Evolutionary conservation across 1,140 invertebrate genomes (phyloP).

Genomic region (Solen grandis): DNA sequence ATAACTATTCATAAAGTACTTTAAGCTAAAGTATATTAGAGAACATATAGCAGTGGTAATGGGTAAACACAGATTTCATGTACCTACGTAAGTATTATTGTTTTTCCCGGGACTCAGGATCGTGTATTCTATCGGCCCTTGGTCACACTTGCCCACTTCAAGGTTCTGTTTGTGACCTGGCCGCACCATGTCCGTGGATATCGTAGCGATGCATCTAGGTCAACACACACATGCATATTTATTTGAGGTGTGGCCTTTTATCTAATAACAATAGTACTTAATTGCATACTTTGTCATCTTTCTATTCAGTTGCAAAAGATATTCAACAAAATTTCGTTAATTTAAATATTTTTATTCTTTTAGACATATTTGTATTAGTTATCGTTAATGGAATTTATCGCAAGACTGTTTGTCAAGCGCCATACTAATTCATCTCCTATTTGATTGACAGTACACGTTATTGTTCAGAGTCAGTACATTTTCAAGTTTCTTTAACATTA

Average conservation of each 20-base stretch:
- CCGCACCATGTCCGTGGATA: slow-evolving; percentile 6
- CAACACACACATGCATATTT: too few relatives aligned
- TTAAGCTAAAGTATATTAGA: neutral
- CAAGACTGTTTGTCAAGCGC: too few relatives aligned
- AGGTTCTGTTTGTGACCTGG: slow-evolving; percentile 23
- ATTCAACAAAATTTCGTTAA: too few relatives aligned
- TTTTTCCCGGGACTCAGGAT: slow-evolving; percentile 1
- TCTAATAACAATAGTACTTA: neutral
- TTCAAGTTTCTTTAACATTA: too few relatives aligned
- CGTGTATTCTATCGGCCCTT: slow-evolving; percentile 40
- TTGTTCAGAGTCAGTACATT: too few relatives aligned
- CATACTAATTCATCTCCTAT: too few relatives aligned
- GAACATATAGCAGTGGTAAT: neutral
- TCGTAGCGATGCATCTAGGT: slow-evolving; percentile 43
- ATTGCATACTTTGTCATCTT: too few relatives aligned
- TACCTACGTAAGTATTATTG: slow-evolving; percentile 41
- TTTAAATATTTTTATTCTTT: too few relatives aligned
- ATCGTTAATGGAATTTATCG: too few relatives aligned
- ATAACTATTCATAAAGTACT: neutral
- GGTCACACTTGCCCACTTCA: slow-evolving; percentile 37
- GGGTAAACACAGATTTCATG: neutral
- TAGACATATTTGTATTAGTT: too few relatives aligned
- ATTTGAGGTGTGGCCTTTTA: neutral
- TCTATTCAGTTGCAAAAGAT: too few relatives aligned
- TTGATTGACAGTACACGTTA: too few relatives aligned